Evolutionary conservation across 2,888 invertebrate species (phyloP).

Genomic region (Chrysolina oricalcia): DNA sequence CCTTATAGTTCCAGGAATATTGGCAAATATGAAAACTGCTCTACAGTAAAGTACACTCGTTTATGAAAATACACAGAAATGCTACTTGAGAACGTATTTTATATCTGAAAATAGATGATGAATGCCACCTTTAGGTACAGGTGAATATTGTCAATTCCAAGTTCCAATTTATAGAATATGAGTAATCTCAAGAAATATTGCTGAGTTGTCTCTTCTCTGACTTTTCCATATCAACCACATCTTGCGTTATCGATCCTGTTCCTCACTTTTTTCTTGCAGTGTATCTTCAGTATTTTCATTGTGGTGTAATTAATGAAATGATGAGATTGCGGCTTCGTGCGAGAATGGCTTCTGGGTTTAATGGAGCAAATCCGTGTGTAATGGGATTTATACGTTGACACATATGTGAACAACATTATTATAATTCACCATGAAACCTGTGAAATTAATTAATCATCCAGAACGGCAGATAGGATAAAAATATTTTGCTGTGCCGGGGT

Average conservation of each 20-base stretch:
- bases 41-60: too few relatives aligned
- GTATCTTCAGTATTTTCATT: not conserved
- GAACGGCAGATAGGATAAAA: not conserved
- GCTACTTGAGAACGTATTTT: too few relatives aligned
- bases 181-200: too few relatives aligned
- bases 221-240: too few relatives aligned
- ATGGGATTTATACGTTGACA: conserved; percentile 23
- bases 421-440: conserved; percentile 19
- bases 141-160: too few relatives aligned
- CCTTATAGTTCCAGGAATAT: too few relatives aligned
- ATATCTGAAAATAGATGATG: too few relatives aligned
- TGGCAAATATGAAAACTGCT: too few relatives aligned
- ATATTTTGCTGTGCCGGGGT: not conserved
- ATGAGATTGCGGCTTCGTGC: conserved; percentile 16
- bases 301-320: conserved; percentile 17
- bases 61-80: too few relatives aligned
- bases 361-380: conserved; percentile 28
- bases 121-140: too few relatives aligned
- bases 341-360: conserved; percentile 21
- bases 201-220: too few relatives aligned
- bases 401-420: conserved; percentile 20
- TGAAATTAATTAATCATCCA: not conserved
- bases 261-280: not conserved
- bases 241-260: not conserved
- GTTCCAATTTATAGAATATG: too few relatives aligned